A percentile compares a stretch with the other conserved stretches of the same genome.
Evolutionary conservation across 2,888 invertebrate species (phyloP).

Genomic region (Tinea trinotella): DNA sequence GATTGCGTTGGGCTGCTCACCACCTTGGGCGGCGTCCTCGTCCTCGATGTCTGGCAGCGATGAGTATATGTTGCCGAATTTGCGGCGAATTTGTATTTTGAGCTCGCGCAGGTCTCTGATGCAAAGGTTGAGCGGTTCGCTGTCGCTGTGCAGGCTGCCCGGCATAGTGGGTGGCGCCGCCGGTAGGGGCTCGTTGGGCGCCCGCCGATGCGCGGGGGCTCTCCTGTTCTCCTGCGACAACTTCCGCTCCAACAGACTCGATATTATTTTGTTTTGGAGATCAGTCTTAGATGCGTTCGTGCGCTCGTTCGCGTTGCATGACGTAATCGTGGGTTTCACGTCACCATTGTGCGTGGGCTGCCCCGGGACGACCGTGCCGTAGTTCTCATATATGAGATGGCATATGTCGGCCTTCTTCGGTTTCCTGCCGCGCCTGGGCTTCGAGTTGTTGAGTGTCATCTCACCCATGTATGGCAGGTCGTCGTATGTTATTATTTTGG

Average conservation of each 20-base stretch:
- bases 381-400: constrained; percentile 92
- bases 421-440: constrained; percentile 88
- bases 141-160: constrained; percentile 52
- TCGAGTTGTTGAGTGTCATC: constrained; percentile 90
- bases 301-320: constrained; percentile 33
- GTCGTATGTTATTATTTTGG: constrained; percentile 78
- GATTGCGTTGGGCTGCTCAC: constrained; percentile 62
- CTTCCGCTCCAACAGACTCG: constrained; percentile 78
- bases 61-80: constrained; percentile 76
- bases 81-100: constrained; percentile 75
- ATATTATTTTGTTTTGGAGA: constrained; percentile 78
- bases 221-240: constrained; percentile 77
- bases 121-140: constrained; percentile 88
- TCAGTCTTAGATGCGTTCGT: constrained; percentile 69
- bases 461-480: constrained; percentile 94
- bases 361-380: constrained; percentile 87
- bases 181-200: constrained; percentile 50
- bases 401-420: constrained; percentile 95
- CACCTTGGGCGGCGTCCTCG: constrained; percentile 67
- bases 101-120: constrained; percentile 81
- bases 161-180: constrained; percentile 46
- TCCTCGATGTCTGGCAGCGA: constrained; percentile 71
- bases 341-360: constrained; percentile 73
- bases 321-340: constrained; percentile 43
- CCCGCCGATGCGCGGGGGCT: constrained; percentile 43